Conservation (phyloP, 2,113 vertebrate species). For the Prunella himalayana region DNA sequence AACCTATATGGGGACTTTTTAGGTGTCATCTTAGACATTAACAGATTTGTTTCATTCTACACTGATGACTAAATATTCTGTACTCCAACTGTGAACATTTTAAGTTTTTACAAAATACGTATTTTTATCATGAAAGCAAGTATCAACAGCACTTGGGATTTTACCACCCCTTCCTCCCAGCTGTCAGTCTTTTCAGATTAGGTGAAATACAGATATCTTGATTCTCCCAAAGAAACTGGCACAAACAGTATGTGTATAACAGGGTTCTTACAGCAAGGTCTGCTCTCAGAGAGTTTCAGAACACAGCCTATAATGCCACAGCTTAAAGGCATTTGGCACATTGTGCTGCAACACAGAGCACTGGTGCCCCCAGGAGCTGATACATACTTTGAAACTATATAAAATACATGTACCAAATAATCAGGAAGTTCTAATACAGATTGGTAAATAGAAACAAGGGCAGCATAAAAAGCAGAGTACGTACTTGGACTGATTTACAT, state of each 20-base stretch:
- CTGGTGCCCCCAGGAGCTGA: background rate
- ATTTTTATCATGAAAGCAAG: background rate
- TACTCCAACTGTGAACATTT: background rate
- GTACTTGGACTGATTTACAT: constrained; percentile 98
- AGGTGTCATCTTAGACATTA: background rate
- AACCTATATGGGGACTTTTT: background rate
- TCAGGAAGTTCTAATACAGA: background rate
- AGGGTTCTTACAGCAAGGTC: background rate
- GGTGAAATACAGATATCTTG: background rate
- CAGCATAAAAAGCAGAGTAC: constrained; percentile 35
- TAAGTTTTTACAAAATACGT: background rate
- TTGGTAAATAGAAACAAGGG: background rate
- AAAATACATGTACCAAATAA: background rate
- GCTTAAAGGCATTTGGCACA: background rate
- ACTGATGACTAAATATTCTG: background rate
- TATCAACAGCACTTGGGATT: background rate
- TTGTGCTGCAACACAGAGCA: background rate
- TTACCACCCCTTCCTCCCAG: background rate
- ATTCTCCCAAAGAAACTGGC: background rate
- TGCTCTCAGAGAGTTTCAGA: background rate
- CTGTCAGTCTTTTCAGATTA: background rate
- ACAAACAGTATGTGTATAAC: rapidly evolving
- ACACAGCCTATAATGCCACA: rapidly evolving
- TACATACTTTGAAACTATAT: background rate
- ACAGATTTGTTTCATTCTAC: background rate